These are phyloP conservation scores for Marcusenius ussheri DNA, from an alignment of 2,113 vertebrate species.

Conservation along the genomic window DNA sequence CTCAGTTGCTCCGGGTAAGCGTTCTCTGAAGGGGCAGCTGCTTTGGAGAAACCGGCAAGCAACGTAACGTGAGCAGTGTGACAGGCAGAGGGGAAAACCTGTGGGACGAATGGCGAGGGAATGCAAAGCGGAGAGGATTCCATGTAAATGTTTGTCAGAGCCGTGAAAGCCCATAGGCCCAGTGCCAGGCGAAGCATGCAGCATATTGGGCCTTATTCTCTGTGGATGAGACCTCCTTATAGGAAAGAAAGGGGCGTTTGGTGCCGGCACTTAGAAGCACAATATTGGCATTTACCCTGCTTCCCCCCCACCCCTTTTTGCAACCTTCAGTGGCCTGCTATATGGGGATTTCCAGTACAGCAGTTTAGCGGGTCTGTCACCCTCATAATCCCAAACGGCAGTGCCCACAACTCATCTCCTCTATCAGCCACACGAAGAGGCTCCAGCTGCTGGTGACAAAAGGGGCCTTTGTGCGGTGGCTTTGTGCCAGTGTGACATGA, in stretches of 20 bases:
- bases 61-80: not conserved
- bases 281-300: not conserved
- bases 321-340: not conserved
- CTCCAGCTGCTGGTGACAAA: not conserved
- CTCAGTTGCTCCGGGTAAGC: not conserved
- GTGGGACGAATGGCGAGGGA: not conserved
- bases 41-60: not conserved
- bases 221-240: not conserved
- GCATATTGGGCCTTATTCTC: not conserved
- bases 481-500: not conserved
- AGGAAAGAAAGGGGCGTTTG: not conserved
- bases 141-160: not conserved
- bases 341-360: not conserved
- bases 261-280: not conserved
- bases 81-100: not conserved
- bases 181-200: not conserved
- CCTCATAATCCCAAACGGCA: not conserved
- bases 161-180: not conserved
- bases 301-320: not conserved
- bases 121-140: not conserved
- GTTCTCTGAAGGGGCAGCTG: not conserved
- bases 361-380: not conserved
- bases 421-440: not conserved
- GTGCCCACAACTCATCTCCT: not conserved
- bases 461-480: not conserved